These are phyloP conservation scores for Tiphia femorata DNA, from an alignment of 2,888 invertebrate genomes.

Conservation along the genomic window DNA sequence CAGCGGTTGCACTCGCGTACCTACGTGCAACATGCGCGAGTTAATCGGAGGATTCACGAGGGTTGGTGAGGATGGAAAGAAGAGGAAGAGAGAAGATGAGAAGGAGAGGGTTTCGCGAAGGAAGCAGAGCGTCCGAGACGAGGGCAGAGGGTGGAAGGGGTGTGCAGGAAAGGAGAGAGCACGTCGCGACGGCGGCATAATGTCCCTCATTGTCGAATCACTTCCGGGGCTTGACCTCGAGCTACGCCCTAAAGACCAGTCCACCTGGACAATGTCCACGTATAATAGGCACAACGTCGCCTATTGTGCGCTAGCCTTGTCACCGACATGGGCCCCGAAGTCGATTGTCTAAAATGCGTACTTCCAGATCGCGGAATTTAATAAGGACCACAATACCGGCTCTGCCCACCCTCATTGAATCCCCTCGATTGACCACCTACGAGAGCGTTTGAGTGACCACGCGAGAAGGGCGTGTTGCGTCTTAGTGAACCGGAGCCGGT, in stretches of 20 bases:
- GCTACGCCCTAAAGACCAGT: constrained; percentile 51
- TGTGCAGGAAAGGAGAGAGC: too few relatives aligned
- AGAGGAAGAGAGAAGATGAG: constrained; percentile 9
- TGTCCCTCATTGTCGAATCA: constrained; percentile 56
- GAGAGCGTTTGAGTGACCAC: neutral
- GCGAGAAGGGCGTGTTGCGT: neutral
- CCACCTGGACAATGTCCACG: constrained; percentile 55
- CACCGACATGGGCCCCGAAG: constrained; percentile 1
- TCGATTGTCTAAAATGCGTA: constrained; percentile 39
- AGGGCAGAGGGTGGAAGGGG: constrained; percentile 9
- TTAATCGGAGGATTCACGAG: too few relatives aligned
- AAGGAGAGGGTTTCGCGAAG: constrained; percentile 16
- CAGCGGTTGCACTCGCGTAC: constrained; percentile 10
- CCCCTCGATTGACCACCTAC: too few relatives aligned
- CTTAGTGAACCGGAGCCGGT: neutral
- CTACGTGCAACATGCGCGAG: constrained; percentile 9
- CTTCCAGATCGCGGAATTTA: constrained; percentile 32
- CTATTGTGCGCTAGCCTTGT: constrained; percentile 32
- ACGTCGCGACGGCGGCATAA: too few relatives aligned
- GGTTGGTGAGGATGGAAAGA: constrained; percentile 30
- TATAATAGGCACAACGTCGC: constrained; percentile 42
- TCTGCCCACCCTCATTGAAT: neutral
- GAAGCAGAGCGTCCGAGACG: constrained; percentile 7
- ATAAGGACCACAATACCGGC: constrained; percentile 34
- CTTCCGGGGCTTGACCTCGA: constrained; percentile 61